Conservation (phyloP, 2,797 vertebrate genomes). For the Poecile montanus region DNA sequence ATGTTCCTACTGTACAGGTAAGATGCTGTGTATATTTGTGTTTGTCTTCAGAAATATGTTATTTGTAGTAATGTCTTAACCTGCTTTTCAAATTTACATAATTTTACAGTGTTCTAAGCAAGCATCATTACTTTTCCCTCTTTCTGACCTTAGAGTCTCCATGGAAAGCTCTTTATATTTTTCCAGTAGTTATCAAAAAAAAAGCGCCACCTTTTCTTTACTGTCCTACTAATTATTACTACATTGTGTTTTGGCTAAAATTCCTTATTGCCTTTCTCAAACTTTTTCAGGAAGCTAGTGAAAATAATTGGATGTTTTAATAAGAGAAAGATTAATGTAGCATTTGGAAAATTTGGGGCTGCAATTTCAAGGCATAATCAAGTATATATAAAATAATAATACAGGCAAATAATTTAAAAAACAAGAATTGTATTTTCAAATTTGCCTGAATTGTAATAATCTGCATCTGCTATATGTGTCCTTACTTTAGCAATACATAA, state of each 20-base stretch:
- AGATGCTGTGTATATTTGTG: neutral
- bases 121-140: neutral
- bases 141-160: neutral
- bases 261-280: neutral
- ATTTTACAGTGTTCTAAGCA: neutral
- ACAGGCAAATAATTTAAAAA: neutral
- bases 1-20: conserved; percentile 94
- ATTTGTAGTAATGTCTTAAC: neutral
- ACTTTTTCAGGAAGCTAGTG: neutral
- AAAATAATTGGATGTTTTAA: neutral
- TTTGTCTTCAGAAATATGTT: neutral
- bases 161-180: neutral
- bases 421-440: neutral
- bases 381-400: neutral
- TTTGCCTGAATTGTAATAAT: neutral
- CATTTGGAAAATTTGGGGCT: neutral
- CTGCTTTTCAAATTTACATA: neutral
- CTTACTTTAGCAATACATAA: neutral
- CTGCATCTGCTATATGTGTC: neutral
- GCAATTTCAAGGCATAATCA: neutral
- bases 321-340: neutral
- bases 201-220: neutral
- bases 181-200: neutral
- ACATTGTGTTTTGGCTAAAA: neutral
- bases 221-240: neutral